Base-by-base conservation (phyloP, 2,888 invertebrate genomes). In the Phaedon cochleariae region DNA sequence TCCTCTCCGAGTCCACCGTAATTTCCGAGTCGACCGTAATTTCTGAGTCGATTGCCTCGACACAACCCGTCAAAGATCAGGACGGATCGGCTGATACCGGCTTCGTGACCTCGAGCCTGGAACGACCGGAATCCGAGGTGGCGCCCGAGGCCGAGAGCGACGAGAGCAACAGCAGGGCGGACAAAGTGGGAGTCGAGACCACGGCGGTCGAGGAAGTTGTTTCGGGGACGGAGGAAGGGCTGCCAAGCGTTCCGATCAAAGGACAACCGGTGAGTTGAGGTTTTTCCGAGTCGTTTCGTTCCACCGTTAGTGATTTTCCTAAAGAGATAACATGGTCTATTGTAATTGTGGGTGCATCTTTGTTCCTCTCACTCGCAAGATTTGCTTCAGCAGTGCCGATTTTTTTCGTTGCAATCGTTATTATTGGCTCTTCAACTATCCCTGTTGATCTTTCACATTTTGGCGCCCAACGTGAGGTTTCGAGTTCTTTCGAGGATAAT, bases 1-100 rank as follows among this genome's bases (percentile, higher is more conserved):
- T 69, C 41, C 37, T 68, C 37, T 46, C 46, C 5, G 52, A 64
- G 12, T 15, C 53, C 2, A 15, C 59, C 18, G 29, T 48, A 37
- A 59, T 60, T 10, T 48, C 26, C 7, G 18, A 12, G 9, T 10
- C 1, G 20, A n/a, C 18, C 21, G 2, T 48, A 37, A 59, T 60
- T 10, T 48, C 26, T 12, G 18, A 12, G 9, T 10, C 1, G 20
- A n/a, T n/a, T n/a, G n/a, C n/a, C n/a, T n/a, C n/a, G n/a, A n/a
- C n/a, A n/a, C n/a, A n/a, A n/a, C n/a, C n/a, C n/a, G 15, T 7
- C 9, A 15, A 15, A 29, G 46, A 58, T 10, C 29, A 37, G 10
- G 49, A 18, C 3, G 60, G 59, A 7, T 52, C 31, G 12, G 34
- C 22, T 1, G 58, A 61, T 17, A 31, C 55, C 3, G 64, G 57